Conservation (phyloP, 2,113 vertebrate species). For the Pandion haliaetus region DNA sequence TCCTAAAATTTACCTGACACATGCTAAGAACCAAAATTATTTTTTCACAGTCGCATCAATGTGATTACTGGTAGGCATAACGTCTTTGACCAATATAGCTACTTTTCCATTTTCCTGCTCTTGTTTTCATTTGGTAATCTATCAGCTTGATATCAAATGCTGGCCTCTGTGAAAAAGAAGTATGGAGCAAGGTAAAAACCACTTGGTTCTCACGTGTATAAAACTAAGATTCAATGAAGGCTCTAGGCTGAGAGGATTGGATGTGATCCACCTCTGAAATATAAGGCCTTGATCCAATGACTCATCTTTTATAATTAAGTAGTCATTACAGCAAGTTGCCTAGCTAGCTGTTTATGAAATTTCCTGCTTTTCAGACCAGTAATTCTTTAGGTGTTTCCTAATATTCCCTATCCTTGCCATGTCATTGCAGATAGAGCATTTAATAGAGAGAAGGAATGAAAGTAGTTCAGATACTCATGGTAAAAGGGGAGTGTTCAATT, state of each 20-base stretch:
- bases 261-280: neutral
- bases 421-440: neutral
- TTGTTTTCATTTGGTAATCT: neutral
- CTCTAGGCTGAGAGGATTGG: neutral
- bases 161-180: neutral
- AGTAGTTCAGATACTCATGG: neutral
- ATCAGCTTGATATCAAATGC: neutral
- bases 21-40: neutral
- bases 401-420: neutral
- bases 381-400: neutral
- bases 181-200: neutral
- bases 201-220: neutral
- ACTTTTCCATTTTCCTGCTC: neutral
- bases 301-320: neutral
- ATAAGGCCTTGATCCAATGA: neutral
- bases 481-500: neutral
- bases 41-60: neutral
- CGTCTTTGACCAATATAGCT: neutral
- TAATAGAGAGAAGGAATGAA: neutral
- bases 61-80: neutral
- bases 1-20: neutral
- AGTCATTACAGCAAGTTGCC: neutral
- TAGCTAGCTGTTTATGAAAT: neutral
- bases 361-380: neutral
- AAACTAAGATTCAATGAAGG: neutral